These are phyloP conservation scores for Gryon sp. DNA, from an alignment of 1,140 invertebrate species.

Conservation along the genomic window DNA sequence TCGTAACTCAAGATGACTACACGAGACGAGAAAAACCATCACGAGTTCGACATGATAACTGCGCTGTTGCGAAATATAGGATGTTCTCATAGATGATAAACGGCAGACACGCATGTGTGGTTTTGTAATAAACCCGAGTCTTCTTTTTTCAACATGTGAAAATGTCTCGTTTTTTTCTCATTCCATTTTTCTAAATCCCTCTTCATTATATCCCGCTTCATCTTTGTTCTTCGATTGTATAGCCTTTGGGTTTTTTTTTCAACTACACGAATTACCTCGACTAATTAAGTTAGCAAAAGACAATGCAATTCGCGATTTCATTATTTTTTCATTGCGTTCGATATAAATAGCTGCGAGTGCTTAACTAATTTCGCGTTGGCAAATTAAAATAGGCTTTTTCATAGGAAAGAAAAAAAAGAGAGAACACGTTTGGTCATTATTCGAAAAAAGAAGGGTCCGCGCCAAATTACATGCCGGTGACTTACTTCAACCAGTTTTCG, in stretches of 20 bases:
- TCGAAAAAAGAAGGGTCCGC: too few species aligned
- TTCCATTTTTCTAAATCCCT: neutral
- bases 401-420: neutral
- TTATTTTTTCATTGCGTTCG: constrained; percentile 12
- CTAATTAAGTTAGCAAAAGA: constrained; percentile 37
- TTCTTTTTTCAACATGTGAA: too few species aligned
- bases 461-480: too few species aligned
- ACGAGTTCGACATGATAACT: constrained; percentile 10
- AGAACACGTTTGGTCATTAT: too few species aligned
- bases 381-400: constrained; percentile 2
- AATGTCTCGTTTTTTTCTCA: constrained; percentile 8
- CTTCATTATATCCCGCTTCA: constrained; percentile 10
- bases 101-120: constrained; percentile 1
- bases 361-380: constrained; percentile 11
- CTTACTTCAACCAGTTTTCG: too few species aligned
- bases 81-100: constrained; percentile 3
- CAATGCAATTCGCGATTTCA: constrained; percentile 24
- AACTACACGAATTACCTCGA: constrained; percentile 13
- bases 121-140: too few species aligned
- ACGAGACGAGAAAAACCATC: neutral
- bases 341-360: constrained; percentile 14
- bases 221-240: constrained; percentile 15
- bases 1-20: constrained; percentile 20
- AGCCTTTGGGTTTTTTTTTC: constrained; percentile 18
- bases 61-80: constrained; percentile 22